Percentiles rank a stretch among this genome's conserved stretches.
These are phyloP conservation scores for Mythimna ferrago DNA, from an alignment of 2,888 invertebrate species.

Conservation along the genomic window DNA sequence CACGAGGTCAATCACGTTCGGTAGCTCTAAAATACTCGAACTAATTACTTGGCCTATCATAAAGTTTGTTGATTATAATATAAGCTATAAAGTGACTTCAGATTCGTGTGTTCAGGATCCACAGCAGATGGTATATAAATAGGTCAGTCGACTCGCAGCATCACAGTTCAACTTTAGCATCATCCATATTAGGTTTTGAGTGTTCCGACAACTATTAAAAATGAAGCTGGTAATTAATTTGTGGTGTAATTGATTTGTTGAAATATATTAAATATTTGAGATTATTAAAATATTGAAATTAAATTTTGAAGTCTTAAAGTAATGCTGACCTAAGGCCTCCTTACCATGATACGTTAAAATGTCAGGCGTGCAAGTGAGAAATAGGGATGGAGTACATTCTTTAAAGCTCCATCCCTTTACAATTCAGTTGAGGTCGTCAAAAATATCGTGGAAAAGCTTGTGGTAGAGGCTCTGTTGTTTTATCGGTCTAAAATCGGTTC, in stretches of 20 bases:
- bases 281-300: background rate
- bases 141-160: conserved; percentile 75
- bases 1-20: conserved; percentile 80
- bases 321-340: background rate
- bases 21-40: conserved; percentile 68
- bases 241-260: background rate
- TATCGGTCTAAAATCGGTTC: background rate
- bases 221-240: conserved; percentile 85
- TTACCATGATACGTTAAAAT: too few relatives aligned
- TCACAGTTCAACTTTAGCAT: conserved; percentile 74
- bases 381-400: too few relatives aligned
- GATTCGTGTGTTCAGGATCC: conserved; percentile 80
- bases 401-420: too few relatives aligned
- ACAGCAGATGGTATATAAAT: conserved; percentile 84
- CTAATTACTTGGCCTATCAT: conserved; percentile 82
- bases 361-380: too few relatives aligned
- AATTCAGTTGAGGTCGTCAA: too few relatives aligned
- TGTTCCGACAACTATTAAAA: conserved; percentile 64
- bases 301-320: background rate
- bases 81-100: conserved; percentile 80
- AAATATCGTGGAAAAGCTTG: too few relatives aligned
- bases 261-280: background rate
- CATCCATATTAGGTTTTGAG: conserved; percentile 63
- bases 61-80: conserved; percentile 74
- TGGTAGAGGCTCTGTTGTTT: background rate